Conservation (phyloP, 2,888 invertebrate genomes). For the Linnaemya tessellans region DNA sequence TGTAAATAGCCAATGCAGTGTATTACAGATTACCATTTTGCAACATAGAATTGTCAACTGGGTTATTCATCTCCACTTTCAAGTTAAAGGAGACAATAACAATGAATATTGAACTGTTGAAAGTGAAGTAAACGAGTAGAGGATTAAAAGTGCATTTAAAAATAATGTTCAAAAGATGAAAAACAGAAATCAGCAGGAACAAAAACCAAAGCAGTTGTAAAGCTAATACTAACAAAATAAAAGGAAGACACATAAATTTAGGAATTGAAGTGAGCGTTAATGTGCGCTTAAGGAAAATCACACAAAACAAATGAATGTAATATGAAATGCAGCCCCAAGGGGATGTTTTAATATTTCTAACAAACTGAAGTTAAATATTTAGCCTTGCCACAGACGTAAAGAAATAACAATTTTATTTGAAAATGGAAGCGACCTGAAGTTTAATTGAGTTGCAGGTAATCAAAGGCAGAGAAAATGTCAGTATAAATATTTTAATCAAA, state of each 20-base stretch:
- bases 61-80: too few species aligned
- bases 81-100: too few species aligned
- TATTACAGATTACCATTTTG: too few species aligned
- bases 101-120: constrained; percentile 73
- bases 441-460: constrained; percentile 33
- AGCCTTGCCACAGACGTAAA: constrained; percentile 15
- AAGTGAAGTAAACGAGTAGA: constrained; percentile 59
- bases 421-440: neutral
- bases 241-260: constrained; percentile 42
- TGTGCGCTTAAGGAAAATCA: constrained; percentile 12
- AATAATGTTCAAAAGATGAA: constrained; percentile 66
- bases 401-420: neutral
- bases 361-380: constrained; percentile 48
- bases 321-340: constrained; percentile 61
- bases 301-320: constrained; percentile 29
- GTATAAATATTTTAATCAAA: constrained; percentile 45
- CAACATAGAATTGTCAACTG: too few species aligned
- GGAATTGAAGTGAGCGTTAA: constrained; percentile 56
- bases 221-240: constrained; percentile 62
- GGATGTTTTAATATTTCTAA: constrained; percentile 68
- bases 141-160: constrained; percentile 83
- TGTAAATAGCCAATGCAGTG: too few species aligned
- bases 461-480: constrained; percentile 39
- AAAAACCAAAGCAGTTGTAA: constrained; percentile 60
- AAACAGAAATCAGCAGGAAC: constrained; percentile 16